These are phyloP conservation scores for Drosophila niveifrons DNA, from an alignment of 2,888 invertebrate genomes.

Conservation along the genomic window DNA sequence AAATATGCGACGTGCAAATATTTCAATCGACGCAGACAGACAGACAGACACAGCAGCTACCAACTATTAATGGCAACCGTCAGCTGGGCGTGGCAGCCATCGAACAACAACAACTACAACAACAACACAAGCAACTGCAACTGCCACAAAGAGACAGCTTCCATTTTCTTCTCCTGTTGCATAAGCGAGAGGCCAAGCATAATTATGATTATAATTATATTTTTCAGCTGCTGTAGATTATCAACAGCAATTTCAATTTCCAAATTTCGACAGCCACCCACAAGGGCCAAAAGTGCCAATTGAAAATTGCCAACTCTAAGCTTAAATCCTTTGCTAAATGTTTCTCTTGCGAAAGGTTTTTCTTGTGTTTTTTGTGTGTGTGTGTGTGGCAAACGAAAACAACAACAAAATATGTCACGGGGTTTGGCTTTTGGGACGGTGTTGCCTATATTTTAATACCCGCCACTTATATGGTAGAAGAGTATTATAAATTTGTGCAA, in stretches of 20 bases:
- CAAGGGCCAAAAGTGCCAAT: not conserved
- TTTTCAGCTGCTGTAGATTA: constrained; percentile 2
- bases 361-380: not conserved
- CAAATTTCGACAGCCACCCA: constrained; percentile 14
- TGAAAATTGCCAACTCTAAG: not conserved
- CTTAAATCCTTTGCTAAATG: not conserved
- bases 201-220: constrained; percentile 8
- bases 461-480: too few relatives aligned
- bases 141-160: not conserved
- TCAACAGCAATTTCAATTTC: constrained; percentile 12
- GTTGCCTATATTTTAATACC: constrained; percentile 3
- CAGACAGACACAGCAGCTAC: too few relatives aligned
- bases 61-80: not conserved
- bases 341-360: constrained; percentile 19
- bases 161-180: constrained; percentile 12
- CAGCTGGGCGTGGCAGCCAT: constrained; percentile 21
- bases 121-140: not conserved
- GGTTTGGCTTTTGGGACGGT: constrained; percentile 20
- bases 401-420: constrained; percentile 49
- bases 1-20: constrained; percentile 65
- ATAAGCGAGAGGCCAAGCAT: constrained; percentile 2
- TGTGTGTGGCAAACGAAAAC: too few relatives aligned
- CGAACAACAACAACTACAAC: not conserved
- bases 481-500: too few relatives aligned
- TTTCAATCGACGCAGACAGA: too few relatives aligned